Base-by-base conservation (phyloP, 2,888 invertebrate genomes). In the Limnephilus rhombicus region DNA sequence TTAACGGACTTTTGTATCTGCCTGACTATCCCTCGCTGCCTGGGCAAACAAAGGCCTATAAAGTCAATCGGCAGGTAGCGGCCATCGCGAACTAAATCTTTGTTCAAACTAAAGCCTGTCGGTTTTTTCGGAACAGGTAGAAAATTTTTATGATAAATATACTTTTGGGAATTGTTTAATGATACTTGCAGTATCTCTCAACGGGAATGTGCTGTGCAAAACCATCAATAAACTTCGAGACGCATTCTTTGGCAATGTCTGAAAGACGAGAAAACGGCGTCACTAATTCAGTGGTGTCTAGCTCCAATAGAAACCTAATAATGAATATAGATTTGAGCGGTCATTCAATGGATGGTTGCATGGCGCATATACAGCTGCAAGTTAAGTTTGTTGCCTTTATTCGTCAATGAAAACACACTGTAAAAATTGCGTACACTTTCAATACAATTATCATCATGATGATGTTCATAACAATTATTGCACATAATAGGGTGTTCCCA, bases 91-190 rank as follows among this genome's bases (percentile, higher is more conserved):
- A 31, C 87, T 68, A n/a, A 88, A 92, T 92, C 91, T 92, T 91
- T 91, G 91, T 91, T 68, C 68, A 41, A 89, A 85, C 37, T 83
- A 29, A 85, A 81, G 90, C 82, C 82, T 80, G 53, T 86, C 85
- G 29, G 53, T 41, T 82, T 92, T 92, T 90, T 92, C 87, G 53
- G 68, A 83, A 92, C 92, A 92, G 92, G 92, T 92, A 92, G 91
- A 91, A 31, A 90, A 92, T 89, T 91, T 92, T 91, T 91, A 92
- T 92, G 92, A 92, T 92, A 92, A 92, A 92, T 92, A 91, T 53
- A 85, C 41, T 91, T 92, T 82, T 87, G 37, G 89, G 90, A 92
- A 92, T 88, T 89, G 91, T 83, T 88, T 88, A 92, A 92, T 91
- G 92, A 91, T 91, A 68, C 68, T 24, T 68, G 85, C 81, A 82